A percentile compares a stretch with the other conserved stretches of the same genome.
These are phyloP conservation scores for Oreochromis mossambicus DNA, from an alignment of 2,797 vertebrate genomes.

Conservation along the genomic window DNA sequence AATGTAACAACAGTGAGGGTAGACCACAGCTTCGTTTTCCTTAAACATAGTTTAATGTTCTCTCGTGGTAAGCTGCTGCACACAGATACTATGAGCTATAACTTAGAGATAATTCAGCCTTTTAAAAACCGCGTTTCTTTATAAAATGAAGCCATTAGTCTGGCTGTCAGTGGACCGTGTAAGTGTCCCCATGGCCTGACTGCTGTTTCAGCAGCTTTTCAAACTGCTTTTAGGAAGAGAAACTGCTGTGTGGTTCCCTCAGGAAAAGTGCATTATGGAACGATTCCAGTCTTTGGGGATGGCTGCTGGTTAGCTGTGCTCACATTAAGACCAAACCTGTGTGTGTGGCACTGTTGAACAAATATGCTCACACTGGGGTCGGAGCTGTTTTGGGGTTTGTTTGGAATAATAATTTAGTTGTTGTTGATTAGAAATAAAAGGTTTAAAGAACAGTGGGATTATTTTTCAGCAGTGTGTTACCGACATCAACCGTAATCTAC, in stretches of 20 bases:
- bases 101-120: not conserved
- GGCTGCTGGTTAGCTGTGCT: not conserved
- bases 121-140: not conserved
- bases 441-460: not conserved
- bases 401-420: not conserved
- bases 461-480: not conserved
- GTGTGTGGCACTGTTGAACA: not conserved
- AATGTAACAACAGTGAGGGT: not conserved
- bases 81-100: not conserved
- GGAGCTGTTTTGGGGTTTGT: not conserved
- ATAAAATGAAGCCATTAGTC: slow-evolving; percentile 14
- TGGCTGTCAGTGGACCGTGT: slow-evolving; percentile 6
- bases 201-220: slow-evolving; percentile 19
- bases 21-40: not conserved
- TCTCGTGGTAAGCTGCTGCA: not conserved
- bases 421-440: not conserved
- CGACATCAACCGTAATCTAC: not conserved
- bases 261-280: not conserved
- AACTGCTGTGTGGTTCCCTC: not conserved
- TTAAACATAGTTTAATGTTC: not conserved
- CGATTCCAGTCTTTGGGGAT: not conserved
- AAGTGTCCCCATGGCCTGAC: not conserved
- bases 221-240: not conserved
- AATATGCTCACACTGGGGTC: not conserved
- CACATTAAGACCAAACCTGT: not conserved